phyloP scores from a whole-genome alignment of 2,113 vertebrate genomes.

The Trichechus manatus region DNA sequence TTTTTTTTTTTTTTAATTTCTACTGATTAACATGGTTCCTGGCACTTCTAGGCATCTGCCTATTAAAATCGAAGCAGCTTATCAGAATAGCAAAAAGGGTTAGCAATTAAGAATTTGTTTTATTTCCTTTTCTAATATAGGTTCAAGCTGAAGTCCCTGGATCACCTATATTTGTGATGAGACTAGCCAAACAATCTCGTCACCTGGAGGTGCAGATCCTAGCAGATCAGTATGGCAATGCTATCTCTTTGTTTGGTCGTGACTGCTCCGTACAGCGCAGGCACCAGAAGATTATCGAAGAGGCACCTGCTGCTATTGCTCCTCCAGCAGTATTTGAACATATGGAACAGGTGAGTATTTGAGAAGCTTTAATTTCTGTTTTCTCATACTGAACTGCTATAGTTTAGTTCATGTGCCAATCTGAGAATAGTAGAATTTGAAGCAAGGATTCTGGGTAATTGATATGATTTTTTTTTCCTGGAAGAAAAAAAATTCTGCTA shows the following conservation, averaged over 20 bases:
- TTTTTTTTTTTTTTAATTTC: neutral
- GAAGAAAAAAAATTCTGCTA: neutral
- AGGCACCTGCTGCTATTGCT: conserved; percentile 97
- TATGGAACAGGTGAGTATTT: conserved; percentile 94
- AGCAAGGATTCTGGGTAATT: neutral
- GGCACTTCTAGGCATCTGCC: conserved; percentile 11
- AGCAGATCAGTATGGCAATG: conserved; percentile 97
- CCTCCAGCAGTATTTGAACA: conserved; percentile 95
- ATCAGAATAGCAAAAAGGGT: conserved; percentile 10
- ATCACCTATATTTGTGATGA: conserved; percentile 98
- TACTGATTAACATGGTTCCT: conserved; percentile 20
- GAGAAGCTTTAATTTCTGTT: conserved; percentile 33
- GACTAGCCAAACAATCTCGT: conserved; percentile 96
- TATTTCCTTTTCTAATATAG: conserved; percentile 83
- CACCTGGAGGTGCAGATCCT: conserved; percentile 99
- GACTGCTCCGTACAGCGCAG: conserved; percentile 98
- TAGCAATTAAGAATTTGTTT: conserved; percentile 1
- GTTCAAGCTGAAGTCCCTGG: conserved; percentile 98
- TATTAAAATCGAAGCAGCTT: conserved; percentile 66
- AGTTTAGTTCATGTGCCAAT: neutral
- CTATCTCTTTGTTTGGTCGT: conserved; percentile 98
- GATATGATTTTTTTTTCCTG: conserved; percentile 35
- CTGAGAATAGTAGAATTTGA: conserved; percentile 35
- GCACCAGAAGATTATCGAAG: conserved; percentile 99
- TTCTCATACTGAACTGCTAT: conserved; percentile 21